Evolutionary conservation across 2,888 invertebrate species (phyloP).

Genomic region (Scotopteryx bipunctaria): DNA sequence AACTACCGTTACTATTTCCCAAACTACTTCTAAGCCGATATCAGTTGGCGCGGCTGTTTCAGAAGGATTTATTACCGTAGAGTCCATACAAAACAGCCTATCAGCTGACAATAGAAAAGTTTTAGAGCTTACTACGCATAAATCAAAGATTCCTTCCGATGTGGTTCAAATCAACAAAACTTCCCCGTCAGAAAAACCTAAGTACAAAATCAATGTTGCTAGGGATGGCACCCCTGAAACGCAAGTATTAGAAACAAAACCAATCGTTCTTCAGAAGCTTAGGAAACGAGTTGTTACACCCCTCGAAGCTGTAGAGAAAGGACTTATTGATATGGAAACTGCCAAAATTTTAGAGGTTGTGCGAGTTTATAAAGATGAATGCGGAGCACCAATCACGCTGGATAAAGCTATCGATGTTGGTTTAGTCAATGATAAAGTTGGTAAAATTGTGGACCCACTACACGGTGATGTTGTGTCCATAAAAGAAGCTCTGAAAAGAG

Average conservation of each 20-base stretch:
- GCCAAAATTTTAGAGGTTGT: constrained; percentile 87
- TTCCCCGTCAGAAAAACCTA: constrained; percentile 84
- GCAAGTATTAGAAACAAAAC: constrained; percentile 86
- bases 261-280: constrained; percentile 89
- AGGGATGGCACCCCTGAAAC: constrained; percentile 82
- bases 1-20: constrained; percentile 50
- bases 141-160: constrained; percentile 61
- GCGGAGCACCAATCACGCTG: constrained; percentile 86
- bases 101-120: constrained; percentile 62
- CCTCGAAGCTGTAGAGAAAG: constrained; percentile 89
- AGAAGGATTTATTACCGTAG: constrained; percentile 80
- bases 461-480: constrained; percentile 91
- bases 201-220: constrained; percentile 86
- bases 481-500: constrained; percentile 91
- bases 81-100: constrained; percentile 75
- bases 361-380: constrained; percentile 80
- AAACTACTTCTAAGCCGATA: constrained; percentile 70
- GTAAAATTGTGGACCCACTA: constrained; percentile 92
- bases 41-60: constrained; percentile 84
- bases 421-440: constrained; percentile 88
- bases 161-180: constrained; percentile 83
- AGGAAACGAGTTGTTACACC: constrained; percentile 89
- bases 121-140: constrained; percentile 46
- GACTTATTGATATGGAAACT: constrained; percentile 90
- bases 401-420: constrained; percentile 89